Evolutionary conservation across 2,113 vertebrate genomes (phyloP).

Genomic region (Parotia lawesii): DNA sequence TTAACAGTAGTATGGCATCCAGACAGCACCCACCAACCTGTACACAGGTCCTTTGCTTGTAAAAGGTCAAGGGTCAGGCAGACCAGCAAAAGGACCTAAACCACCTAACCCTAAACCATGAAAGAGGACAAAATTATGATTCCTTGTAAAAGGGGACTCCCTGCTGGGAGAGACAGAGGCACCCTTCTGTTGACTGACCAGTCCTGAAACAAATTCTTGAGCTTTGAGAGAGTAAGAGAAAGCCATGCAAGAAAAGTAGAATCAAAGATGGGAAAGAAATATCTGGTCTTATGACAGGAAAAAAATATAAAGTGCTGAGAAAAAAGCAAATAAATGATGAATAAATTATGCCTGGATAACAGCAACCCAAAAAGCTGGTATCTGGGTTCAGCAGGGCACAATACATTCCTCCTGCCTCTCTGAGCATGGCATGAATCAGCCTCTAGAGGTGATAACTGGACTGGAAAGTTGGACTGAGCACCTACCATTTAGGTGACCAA

Average conservation of each 20-base stretch:
- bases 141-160: neutral
- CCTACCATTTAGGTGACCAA: neutral
- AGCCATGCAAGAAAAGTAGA: neutral
- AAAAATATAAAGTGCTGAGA: neutral
- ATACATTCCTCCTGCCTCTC: neutral
- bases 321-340: neutral
- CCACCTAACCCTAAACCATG: neutral
- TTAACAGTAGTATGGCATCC: neutral
- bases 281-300: neutral
- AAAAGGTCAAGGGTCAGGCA: neutral
- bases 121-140: neutral
- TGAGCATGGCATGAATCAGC: neutral
- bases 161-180: neutral
- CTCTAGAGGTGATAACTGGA: neutral
- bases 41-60: neutral
- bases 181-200: neutral
- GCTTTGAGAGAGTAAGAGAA: neutral
- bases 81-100: neutral
- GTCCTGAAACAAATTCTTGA: neutral
- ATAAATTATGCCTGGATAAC: neutral
- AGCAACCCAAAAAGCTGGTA: neutral
- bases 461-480: neutral
- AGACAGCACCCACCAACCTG: neutral
- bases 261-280: neutral
- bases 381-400: neutral